A percentile compares a stretch with the other conserved stretches of the same genome.
phyloP scores from a whole-genome alignment of 1,140 invertebrate species.

The Bathynomus jamesi region DNA sequence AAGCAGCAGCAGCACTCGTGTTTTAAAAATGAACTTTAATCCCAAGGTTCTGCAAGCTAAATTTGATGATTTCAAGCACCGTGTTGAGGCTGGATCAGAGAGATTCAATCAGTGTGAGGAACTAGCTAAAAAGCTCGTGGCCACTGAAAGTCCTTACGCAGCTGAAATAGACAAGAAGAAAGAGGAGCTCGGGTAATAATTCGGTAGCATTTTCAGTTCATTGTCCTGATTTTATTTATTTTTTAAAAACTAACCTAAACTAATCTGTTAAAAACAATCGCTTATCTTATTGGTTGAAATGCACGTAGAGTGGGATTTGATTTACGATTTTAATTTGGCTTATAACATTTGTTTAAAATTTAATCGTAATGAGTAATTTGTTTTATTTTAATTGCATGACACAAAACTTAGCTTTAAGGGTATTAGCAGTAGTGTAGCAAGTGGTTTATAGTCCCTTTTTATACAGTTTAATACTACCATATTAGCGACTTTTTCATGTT shows the following conservation, averaged over 20 bases:
- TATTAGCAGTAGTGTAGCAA: too few species aligned
- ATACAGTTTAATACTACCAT: too few species aligned
- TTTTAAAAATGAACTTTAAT: conserved; percentile 14
- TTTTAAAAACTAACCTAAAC: neutral
- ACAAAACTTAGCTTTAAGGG: too few species aligned
- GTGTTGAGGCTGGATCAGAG: conserved; percentile 82
- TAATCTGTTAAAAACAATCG: too few species aligned
- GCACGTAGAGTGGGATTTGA: too few species aligned
- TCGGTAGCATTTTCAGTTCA: neutral
- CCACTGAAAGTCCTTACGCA: conserved; percentile 79
- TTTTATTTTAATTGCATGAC: too few species aligned
- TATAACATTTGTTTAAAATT: too few species aligned
- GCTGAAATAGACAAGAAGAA: conserved; percentile 78
- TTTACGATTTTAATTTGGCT: too few species aligned
- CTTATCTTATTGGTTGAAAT: too few species aligned
- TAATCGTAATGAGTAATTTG: too few species aligned
- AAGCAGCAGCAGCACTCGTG: neutral
- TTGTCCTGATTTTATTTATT: neutral
- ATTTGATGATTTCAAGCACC: conserved; percentile 91
- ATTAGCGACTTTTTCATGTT: too few species aligned
- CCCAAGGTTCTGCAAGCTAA: conserved; percentile 73
- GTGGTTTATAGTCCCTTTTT: too few species aligned
- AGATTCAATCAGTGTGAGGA: conserved; percentile 87
- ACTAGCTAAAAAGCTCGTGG: conserved; percentile 78
- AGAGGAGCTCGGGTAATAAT: conserved; percentile 80